phyloP scores from a whole-genome alignment of 2,113 vertebrate species.

The Camarhynchus parvulus region DNA sequence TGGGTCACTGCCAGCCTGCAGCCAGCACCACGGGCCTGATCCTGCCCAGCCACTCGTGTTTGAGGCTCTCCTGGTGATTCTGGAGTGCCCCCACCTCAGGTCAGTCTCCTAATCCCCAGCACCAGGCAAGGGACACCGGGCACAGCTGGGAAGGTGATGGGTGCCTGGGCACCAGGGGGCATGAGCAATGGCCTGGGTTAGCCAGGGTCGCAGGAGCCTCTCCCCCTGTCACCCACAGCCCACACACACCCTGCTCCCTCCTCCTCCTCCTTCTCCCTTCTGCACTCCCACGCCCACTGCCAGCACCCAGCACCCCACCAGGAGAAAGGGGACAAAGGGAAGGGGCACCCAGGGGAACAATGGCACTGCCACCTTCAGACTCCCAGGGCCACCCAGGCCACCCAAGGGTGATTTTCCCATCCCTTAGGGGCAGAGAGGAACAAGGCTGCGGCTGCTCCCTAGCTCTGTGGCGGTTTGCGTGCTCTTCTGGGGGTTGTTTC shows the following conservation, averaged over 20 bases:
- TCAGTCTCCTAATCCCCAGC: background rate
- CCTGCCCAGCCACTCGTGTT: background rate
- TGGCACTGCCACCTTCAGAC: background rate
- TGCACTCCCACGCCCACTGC: background rate
- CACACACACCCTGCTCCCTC: background rate
- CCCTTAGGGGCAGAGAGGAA: background rate
- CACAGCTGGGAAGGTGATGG: background rate
- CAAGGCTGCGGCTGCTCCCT: background rate
- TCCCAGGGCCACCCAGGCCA: background rate
- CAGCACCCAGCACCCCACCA: background rate
- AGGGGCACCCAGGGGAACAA: background rate
- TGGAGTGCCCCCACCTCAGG: background rate
- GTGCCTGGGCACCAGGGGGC: rapidly evolving
- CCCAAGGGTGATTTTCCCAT: background rate
- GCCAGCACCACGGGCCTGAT: background rate
- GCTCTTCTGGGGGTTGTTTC: background rate
- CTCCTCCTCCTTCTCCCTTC: background rate
- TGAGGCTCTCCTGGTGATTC: background rate
- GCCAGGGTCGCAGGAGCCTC: background rate
- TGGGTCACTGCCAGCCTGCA: background rate
- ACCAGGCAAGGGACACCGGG: background rate
- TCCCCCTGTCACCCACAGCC: background rate
- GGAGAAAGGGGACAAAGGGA: background rate
- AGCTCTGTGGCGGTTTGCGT: background rate
- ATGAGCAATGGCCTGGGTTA: background rate